Conservation (phyloP, 1,140 invertebrate genomes). For the Lordiphosa mommai region DNA sequence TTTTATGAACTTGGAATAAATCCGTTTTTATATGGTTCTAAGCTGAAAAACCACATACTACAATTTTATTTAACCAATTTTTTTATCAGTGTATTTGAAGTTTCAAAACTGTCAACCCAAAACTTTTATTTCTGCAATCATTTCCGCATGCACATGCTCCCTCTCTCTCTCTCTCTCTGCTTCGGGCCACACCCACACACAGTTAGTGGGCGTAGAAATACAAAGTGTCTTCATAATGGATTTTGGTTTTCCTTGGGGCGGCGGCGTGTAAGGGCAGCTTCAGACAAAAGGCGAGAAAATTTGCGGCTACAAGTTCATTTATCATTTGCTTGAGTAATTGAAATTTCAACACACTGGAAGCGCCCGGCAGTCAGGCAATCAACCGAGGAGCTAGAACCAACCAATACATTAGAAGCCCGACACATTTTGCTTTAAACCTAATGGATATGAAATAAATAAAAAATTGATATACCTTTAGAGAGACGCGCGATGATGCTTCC, state of each 20-base stretch:
- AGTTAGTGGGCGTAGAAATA: constrained; percentile 52
- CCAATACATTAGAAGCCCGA: constrained; percentile 70
- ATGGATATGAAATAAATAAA: constrained; percentile 76
- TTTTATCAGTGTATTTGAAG: too few species aligned
- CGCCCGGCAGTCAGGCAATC: constrained; percentile 43
- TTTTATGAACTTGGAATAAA: too few species aligned
- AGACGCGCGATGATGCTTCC: constrained; percentile 3
- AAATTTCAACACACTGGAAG: constrained; percentile 62
- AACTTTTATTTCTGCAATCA: constrained; percentile 21
- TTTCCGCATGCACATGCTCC: constrained; percentile 23
- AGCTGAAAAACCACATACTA: too few species aligned
- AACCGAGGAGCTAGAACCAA: constrained; percentile 24
- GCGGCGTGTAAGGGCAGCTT: not conserved
- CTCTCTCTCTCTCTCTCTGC: too few species aligned
- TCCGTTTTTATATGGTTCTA: too few species aligned
- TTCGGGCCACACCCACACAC: constrained; percentile 67
- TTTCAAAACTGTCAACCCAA: constrained; percentile 10
- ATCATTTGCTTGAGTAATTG: constrained; percentile 76
- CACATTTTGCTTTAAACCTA: constrained; percentile 74
- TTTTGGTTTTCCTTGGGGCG: constrained; percentile 28
- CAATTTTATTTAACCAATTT: too few species aligned
- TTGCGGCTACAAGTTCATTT: constrained; percentile 74
- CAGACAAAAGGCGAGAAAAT: constrained; percentile 69
- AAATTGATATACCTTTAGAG: constrained; percentile 60
- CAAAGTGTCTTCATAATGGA: constrained; percentile 70